Conservation (phyloP, 2,113 vertebrate genomes). For the Ondatra zibethicus region DNA sequence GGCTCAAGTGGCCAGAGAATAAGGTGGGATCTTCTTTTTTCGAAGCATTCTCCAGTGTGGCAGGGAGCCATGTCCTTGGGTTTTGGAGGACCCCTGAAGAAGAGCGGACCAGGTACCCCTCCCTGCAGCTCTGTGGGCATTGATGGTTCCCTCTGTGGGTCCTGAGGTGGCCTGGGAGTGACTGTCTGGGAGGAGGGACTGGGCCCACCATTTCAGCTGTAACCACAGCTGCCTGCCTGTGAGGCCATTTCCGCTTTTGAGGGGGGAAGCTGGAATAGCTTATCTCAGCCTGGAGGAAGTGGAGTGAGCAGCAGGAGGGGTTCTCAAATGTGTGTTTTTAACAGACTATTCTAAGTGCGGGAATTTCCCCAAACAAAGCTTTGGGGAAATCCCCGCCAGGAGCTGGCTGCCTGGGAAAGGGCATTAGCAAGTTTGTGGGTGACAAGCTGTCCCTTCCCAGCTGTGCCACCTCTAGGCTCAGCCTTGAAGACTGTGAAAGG, state of each 20-base stretch:
- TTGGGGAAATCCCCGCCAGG: neutral
- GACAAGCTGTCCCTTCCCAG: too few species aligned
- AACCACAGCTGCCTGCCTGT: neutral
- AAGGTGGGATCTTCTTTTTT: neutral
- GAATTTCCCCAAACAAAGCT: conserved; percentile 22
- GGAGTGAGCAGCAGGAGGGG: neutral
- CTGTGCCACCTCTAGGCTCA: rapidly evolving
- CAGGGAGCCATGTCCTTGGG: neutral
- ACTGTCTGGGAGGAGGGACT: neutral
- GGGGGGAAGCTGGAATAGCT: conserved; percentile 3
- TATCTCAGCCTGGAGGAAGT: conserved; percentile 57
- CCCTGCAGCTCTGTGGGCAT: neutral
- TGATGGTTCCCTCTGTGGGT: neutral
- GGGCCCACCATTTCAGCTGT: rapidly evolving
- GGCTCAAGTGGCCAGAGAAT: rapidly evolving
- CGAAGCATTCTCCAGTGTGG: neutral
- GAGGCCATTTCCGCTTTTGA: neutral
- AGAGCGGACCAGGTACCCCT: neutral
- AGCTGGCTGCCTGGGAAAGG: too few species aligned
- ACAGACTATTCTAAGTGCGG: neutral
- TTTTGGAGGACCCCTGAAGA: neutral
- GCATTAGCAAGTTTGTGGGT: neutral
- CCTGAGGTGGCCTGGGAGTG: neutral
- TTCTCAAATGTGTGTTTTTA: neutral
- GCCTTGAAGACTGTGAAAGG: neutral